These are phyloP conservation scores for Erpobdella octoculata DNA, from an alignment of 2,888 invertebrate species.

Conservation along the genomic window DNA sequence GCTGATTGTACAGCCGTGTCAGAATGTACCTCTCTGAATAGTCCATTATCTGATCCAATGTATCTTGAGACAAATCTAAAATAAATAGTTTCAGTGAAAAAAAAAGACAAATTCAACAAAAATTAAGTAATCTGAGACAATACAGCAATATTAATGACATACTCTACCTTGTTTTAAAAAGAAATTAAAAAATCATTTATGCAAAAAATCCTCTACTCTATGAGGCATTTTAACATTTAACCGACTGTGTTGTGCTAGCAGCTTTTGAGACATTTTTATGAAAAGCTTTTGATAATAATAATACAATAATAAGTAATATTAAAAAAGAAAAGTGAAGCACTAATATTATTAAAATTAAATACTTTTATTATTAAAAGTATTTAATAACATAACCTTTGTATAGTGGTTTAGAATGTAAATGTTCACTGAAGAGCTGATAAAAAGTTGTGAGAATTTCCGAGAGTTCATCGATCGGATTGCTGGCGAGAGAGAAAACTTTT, in stretches of 20 bases:
- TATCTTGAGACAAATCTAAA: constrained; percentile 62
- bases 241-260: too few relatives aligned
- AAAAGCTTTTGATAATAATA: too few relatives aligned
- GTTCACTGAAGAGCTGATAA: constrained; percentile 69
- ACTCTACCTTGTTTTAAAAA: neutral
- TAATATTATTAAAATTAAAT: too few relatives aligned
- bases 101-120: too few relatives aligned
- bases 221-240: too few relatives aligned
- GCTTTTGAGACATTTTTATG: too few relatives aligned
- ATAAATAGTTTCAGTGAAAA: neutral
- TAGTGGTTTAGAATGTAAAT: constrained; percentile 58
- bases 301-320: too few relatives aligned
- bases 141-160: too few relatives aligned
- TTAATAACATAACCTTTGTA: constrained; percentile 46
- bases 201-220: too few relatives aligned
- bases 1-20: constrained; percentile 72
- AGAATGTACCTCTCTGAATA: constrained; percentile 85
- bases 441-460: constrained; percentile 83
- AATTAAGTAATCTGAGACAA: too few relatives aligned
- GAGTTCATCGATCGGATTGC: constrained; percentile 56
- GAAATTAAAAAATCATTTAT: neutral
- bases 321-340: too few relatives aligned
- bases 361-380: neutral
- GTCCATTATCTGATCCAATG: constrained; percentile 75
- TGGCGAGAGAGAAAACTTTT: constrained; percentile 52